Conservation (phyloP, 2,888 invertebrate genomes). For the Muscina levida region DNA sequence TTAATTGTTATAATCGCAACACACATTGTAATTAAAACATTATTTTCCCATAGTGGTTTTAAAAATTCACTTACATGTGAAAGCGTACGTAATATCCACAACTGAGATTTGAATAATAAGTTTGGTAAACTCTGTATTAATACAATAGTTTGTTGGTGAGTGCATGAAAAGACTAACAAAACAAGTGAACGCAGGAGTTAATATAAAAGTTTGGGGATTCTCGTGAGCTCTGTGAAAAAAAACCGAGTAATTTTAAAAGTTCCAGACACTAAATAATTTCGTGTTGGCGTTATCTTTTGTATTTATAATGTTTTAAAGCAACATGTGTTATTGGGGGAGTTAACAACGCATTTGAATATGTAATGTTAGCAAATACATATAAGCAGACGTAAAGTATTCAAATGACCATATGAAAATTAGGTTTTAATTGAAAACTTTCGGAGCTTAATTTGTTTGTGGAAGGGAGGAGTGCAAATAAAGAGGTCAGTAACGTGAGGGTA, state of each 20-base stretch:
- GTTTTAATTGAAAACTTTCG: slow-evolving; percentile 2
- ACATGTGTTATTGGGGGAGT: slow-evolving; percentile 50
- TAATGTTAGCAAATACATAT: not conserved
- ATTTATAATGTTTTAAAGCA: slow-evolving; percentile 49
- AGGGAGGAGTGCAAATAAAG: too few relatives aligned
- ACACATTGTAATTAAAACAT: not conserved
- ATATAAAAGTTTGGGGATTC: slow-evolving; percentile 61
- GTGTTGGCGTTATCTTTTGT: not conserved
- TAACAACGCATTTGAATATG: slow-evolving; percentile 18
- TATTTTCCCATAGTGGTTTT: not conserved
- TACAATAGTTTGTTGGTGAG: slow-evolving; percentile 23
- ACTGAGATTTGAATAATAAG: not conserved
- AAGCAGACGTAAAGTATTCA: not conserved
- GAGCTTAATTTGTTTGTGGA: too few relatives aligned
- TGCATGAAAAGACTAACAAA: slow-evolving; percentile 20
- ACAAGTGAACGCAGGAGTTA: slow-evolving; percentile 38
- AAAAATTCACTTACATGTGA: slow-evolving; percentile 2
- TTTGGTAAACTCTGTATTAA: slow-evolving; percentile 8
- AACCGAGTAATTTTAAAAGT: slow-evolving; percentile 51
- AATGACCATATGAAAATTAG: slow-evolving; percentile 13
- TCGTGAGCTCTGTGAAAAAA: slow-evolving; percentile 42
- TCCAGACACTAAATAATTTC: slow-evolving; percentile 46
- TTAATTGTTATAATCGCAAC: slow-evolving; percentile 31
- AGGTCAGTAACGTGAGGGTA: too few relatives aligned
- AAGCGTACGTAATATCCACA: too few relatives aligned